A percentile compares a stretch with the other conserved stretches of the same genome.
Evolutionary conservation across 2,888 invertebrate genomes (phyloP).

Genomic region (Melanostoma mellinum): DNA sequence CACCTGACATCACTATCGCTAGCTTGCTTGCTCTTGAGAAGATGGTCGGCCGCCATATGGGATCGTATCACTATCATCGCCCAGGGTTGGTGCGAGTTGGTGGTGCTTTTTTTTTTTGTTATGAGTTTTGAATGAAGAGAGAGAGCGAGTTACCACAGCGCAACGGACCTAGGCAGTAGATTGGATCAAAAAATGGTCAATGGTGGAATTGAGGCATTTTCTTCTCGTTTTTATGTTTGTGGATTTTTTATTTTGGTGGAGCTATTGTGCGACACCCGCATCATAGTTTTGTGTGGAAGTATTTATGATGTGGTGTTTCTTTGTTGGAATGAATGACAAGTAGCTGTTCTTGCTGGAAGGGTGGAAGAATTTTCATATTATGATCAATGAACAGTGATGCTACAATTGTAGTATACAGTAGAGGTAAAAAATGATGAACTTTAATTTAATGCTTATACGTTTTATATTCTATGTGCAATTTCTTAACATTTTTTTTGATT

Average conservation of each 20-base stretch:
- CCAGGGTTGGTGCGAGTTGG: slow-evolving; percentile 65
- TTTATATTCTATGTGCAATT: not conserved
- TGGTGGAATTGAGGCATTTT: slow-evolving; percentile 14
- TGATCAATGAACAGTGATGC: slow-evolving; percentile 21
- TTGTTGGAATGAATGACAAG: slow-evolving; percentile 35
- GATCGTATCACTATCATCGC: slow-evolving; percentile 57
- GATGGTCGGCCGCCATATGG: slow-evolving; percentile 57
- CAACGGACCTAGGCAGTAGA: too few relatives aligned
- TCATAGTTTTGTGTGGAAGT: slow-evolving; percentile 38
- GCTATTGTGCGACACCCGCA: slow-evolving; percentile 21
- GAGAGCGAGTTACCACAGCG: slow-evolving; percentile 61
- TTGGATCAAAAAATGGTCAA: too few relatives aligned
- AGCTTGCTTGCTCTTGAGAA: slow-evolving; percentile 54
- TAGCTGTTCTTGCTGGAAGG: slow-evolving; percentile 60
- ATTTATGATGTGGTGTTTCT: slow-evolving; percentile 31
- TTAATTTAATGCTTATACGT: not conserved
- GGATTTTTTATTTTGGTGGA: slow-evolving; percentile 2
- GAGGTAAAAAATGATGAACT: slow-evolving; percentile 8
- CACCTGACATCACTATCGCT: slow-evolving; percentile 65
- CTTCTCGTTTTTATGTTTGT: slow-evolving; percentile 8
- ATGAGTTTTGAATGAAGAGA: slow-evolving; percentile 8
- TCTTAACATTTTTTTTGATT: not conserved
- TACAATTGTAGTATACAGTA: slow-evolving; percentile 50
- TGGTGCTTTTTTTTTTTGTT: slow-evolving; percentile 3
- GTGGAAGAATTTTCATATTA: slow-evolving; percentile 33